A percentile compares a stretch with the other conserved stretches of the same genome.
phyloP scores from a whole-genome alignment of 2,888 invertebrate species.

The Apocheima hispidaria region DNA sequence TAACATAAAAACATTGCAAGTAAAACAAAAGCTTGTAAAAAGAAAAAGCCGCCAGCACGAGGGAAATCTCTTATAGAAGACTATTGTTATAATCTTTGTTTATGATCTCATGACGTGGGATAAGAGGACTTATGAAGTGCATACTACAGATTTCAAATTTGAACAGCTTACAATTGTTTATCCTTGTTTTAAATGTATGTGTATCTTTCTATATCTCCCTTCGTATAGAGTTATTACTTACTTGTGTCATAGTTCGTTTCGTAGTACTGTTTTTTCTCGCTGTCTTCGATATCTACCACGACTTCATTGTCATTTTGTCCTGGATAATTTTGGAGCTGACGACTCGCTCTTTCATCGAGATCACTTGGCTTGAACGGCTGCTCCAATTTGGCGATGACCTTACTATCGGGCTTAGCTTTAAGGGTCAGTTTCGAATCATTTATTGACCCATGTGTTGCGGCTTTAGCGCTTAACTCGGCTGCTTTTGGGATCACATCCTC shows the following conservation, averaged over 20 bases:
- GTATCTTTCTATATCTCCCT: too few species aligned
- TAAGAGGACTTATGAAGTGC: not conserved
- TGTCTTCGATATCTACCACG: constrained; percentile 90
- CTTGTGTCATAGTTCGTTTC: constrained; percentile 91
- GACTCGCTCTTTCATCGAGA: constrained; percentile 54
- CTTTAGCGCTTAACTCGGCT: constrained; percentile 25
- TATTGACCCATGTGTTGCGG: constrained; percentile 1
- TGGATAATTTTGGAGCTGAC: constrained; percentile 58
- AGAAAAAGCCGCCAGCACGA: not conserved
- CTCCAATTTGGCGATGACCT: constrained; percentile 23
- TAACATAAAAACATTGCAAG: too few species aligned
- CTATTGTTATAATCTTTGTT: not conserved
- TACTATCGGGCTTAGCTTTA: constrained; percentile 10
- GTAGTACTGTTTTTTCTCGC: constrained; percentile 91
- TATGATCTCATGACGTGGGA: not conserved
- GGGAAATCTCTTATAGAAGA: constrained; percentile 2
- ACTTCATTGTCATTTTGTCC: constrained; percentile 83
- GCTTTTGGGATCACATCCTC: constrained; percentile 34
- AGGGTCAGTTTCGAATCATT: constrained; percentile 7
- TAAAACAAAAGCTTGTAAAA: too few species aligned
- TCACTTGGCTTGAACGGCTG: constrained; percentile 29
- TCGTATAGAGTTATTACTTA: constrained; percentile 78
- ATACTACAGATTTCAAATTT: not conserved
- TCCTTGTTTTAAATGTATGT: not conserved
- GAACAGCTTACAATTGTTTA: too few species aligned